A percentile compares a stretch with the other conserved stretches of the same genome.
phyloP scores from a whole-genome alignment of 2,797 vertebrate species.

The Numenius phaeopus region DNA sequence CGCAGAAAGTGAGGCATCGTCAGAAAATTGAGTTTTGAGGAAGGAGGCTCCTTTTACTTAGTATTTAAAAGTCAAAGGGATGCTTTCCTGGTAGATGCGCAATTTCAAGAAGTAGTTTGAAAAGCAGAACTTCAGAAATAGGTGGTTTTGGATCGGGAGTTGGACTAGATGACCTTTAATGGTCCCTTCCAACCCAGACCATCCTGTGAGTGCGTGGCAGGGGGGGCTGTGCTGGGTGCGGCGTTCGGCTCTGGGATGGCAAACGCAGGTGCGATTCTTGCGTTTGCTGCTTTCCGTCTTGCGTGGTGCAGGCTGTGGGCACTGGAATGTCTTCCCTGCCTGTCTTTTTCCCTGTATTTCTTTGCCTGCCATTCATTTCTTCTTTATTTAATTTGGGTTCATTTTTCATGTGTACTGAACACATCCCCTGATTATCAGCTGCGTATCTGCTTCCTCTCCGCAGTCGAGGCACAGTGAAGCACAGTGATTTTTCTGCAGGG shows the following conservation, averaged over 20 bases:
- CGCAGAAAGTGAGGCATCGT: background rate
- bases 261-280: rapidly evolving
- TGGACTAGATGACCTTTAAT: background rate
- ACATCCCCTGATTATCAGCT: background rate
- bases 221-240: rapidly evolving
- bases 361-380: background rate
- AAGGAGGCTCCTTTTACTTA: background rate
- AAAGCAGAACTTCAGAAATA: background rate
- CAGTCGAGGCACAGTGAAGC: background rate
- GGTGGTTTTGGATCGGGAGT: rapidly evolving
- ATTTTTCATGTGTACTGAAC: background rate
- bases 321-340: background rate
- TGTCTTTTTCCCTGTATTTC: background rate
- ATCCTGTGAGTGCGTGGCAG: background rate
- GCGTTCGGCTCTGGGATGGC: background rate
- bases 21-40: background rate
- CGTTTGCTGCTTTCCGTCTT: background rate
- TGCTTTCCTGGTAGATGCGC: background rate
- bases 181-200: background rate
- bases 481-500: background rate
- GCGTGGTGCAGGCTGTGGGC: background rate
- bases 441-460: background rate
- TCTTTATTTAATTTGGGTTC: background rate
- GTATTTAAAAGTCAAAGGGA: background rate
- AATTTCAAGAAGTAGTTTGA: background rate